Conservation (phyloP, 2,888 invertebrate species). For the Micropterix aruncella region DNA sequence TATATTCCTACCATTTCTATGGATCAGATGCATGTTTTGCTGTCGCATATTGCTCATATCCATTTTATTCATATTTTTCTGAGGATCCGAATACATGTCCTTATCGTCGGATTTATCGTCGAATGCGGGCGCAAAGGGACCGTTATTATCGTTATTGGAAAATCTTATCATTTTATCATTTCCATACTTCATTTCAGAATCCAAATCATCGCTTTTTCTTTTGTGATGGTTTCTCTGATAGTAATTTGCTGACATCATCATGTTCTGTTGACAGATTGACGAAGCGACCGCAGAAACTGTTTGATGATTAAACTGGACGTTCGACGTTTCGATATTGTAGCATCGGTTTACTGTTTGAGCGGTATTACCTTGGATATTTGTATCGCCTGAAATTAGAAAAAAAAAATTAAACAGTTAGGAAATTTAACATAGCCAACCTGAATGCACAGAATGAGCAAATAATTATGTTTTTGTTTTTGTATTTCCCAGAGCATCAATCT, state of each 20-base stretch:
- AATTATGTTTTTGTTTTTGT: no score
- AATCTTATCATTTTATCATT: background rate
- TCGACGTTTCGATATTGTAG: constrained; percentile 27
- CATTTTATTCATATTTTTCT: background rate
- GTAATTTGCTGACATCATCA: constrained; percentile 24
- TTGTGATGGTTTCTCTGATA: constrained; percentile 26
- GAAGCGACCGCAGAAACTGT: constrained; percentile 20
- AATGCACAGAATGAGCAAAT: no score
- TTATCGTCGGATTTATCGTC: background rate
- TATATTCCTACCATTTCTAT: background rate
- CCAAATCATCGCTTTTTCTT: constrained; percentile 23
- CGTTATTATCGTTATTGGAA: background rate
- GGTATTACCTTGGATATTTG: constrained; percentile 3
- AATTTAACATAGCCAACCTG: no score
- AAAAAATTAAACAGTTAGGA: no score
- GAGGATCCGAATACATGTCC: background rate
- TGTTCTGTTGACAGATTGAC: constrained; percentile 19
- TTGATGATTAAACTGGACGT: constrained; percentile 25
- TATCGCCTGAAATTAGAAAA: constrained; percentile 7
- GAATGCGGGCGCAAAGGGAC: background rate
- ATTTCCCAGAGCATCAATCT: no score
- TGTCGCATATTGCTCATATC: background rate
- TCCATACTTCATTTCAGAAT: background rate
- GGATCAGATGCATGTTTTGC: background rate
- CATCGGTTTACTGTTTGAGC: constrained; percentile 6